phyloP scores from a whole-genome alignment of 1,140 invertebrate genomes.

The Megalonaias nervosa region DNA sequence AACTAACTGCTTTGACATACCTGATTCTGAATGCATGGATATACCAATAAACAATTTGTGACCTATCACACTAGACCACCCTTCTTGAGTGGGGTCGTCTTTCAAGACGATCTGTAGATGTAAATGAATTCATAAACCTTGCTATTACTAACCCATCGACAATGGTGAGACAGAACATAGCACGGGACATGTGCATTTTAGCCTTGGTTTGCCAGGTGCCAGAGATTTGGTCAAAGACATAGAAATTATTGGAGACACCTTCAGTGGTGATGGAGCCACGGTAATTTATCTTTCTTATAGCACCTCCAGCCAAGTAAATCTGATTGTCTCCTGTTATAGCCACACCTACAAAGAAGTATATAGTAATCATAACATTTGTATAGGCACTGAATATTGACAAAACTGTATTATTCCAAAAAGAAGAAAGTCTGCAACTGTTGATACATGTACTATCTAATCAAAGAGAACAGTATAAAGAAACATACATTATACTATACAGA shows the following conservation, averaged over 20 bases:
- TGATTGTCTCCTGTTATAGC: slow-evolving; percentile 72
- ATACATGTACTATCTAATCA: too few species aligned
- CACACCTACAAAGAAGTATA: slow-evolving; percentile 48
- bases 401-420: too few species aligned
- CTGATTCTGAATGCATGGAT: too few species aligned
- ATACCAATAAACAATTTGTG: background rate
- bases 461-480: too few species aligned
- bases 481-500: too few species aligned
- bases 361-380: too few species aligned
- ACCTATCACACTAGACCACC: background rate
- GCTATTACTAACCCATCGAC: slow-evolving; percentile 63
- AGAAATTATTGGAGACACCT: slow-evolving; percentile 62
- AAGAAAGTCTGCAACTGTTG: too few species aligned
- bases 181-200: slow-evolving; percentile 63
- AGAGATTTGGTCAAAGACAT: slow-evolving; percentile 61
- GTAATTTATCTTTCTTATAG: slow-evolving; percentile 67
- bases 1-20: too few species aligned
- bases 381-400: too few species aligned
- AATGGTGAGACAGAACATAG: slow-evolving; percentile 63
- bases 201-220: slow-evolving; percentile 59
- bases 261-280: slow-evolving; percentile 65
- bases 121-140: too few species aligned
- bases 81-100: background rate
- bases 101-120: too few species aligned
- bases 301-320: slow-evolving; percentile 76